Evolutionary conservation across 2,113 vertebrate species (phyloP).

Genomic region (Archocentrus centrarchus): DNA sequence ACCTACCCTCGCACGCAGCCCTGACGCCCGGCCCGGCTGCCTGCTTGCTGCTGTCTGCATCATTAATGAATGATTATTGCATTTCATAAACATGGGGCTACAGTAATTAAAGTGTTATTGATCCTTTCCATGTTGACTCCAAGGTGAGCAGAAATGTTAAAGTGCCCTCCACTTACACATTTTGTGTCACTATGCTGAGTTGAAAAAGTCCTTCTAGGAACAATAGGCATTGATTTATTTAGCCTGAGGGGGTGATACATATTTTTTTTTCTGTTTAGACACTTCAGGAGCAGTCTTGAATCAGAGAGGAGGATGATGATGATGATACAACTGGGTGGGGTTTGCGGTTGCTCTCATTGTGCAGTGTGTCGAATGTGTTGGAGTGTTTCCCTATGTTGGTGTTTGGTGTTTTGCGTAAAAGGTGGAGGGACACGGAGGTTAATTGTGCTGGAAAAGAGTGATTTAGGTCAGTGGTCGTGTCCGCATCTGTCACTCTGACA

Average conservation of each 20-base stretch:
- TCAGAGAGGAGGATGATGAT: not conserved
- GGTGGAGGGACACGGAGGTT: slow-evolving; percentile 71
- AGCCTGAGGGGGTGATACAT: slow-evolving; percentile 16
- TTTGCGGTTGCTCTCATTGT: slow-evolving; percentile 39
- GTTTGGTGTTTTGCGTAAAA: slow-evolving; percentile 64
- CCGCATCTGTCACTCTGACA: slow-evolving; percentile 78
- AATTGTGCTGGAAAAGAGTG: slow-evolving; percentile 82
- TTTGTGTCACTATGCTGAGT: slow-evolving; percentile 15
- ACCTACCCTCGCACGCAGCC: slow-evolving; percentile 77
- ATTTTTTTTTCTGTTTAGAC: slow-evolving; percentile 23
- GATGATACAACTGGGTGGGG: slow-evolving; percentile 31
- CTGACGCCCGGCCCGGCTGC: slow-evolving; percentile 66
- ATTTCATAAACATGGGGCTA: slow-evolving; percentile 90
- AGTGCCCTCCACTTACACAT: slow-evolving; percentile 8
- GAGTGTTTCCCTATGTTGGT: slow-evolving; percentile 32
- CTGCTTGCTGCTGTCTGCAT: slow-evolving; percentile 84
- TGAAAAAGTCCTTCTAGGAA: slow-evolving; percentile 39
- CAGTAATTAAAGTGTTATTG: slow-evolving; percentile 91
- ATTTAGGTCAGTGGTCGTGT: slow-evolving; percentile 79
- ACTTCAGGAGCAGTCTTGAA: slow-evolving; percentile 38
- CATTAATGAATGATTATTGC: slow-evolving; percentile 95
- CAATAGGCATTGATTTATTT: slow-evolving; percentile 51
- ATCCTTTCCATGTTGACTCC: slow-evolving; percentile 78
- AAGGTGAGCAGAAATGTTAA: slow-evolving; percentile 74
- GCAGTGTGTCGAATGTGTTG: slow-evolving; percentile 28